Base-by-base conservation (phyloP, 2,888 invertebrate species). In the Sepiola atlantica region DNA sequence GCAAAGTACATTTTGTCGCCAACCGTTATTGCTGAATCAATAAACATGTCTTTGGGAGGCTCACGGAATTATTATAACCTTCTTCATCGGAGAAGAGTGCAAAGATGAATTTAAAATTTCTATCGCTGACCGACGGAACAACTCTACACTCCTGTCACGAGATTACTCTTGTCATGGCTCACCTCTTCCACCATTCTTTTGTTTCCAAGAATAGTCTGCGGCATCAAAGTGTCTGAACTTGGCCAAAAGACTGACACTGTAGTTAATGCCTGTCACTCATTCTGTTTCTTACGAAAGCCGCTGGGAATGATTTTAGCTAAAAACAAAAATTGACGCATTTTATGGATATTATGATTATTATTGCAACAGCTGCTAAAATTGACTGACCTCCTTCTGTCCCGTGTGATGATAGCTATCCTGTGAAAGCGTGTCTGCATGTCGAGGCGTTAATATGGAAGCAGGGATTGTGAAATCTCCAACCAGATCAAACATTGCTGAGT, bases 101-200 rank as follows among this genome's bases (percentile, higher is more conserved):
- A 77, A 77, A 77, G 77, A 77, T 77, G 77, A 77, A 77, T 77
- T 77, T n/a, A 32, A 77, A 77, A n/a, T 77, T 77, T 77, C 77
- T n/a, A 77, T 77, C 16, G 18, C 77, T 77, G 77, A 77, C n/a
- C 77, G 32, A 77, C n/a, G 32, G n/a, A 77, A 77, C 77, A 10
- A 28, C 61, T 61, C 61, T 77, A 77, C 77, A 77, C 77, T 77
- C 77, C 77, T 14, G 12, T n/a, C n/a, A 77, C 32, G 77, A 32
- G 77, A n/a, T 77, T 77, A 77, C 77, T n/a, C n/a, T n/a, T 77
- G n/a, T 77, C n/a, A 77, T 32, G 77, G 77, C 77, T 21, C 77
- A 77, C 77, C 77, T 77, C 77, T 77, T 77, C 16, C n/a, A 18
- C 45, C 77, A n/a, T 77, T 77, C n/a, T 32, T 77, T 77, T n/a